Base-by-base conservation (phyloP, 1,140 invertebrate genomes). In the Drosophila burlai region DNA sequence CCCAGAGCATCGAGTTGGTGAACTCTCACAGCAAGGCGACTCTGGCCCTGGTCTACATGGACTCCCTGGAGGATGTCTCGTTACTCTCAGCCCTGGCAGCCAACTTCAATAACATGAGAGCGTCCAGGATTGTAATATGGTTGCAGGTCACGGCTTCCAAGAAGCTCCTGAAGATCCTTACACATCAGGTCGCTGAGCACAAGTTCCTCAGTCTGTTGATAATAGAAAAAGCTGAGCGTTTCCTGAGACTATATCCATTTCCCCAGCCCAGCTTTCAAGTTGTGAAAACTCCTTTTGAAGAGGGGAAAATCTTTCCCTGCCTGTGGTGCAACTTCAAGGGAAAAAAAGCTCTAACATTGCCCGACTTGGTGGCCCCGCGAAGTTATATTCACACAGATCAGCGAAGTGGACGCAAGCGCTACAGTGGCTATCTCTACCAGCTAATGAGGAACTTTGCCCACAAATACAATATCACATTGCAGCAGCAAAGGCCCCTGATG, bases 71-170 rank as follows among this genome's bases (percentile, higher is more conserved):
- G n/a, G 84, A 83, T 49, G 10, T n/a, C 7, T 10, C 24, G 1
- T 2, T 84, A 21, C 21, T 81, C 2, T 8, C 24, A 5, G 49
- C 47, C 13, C 26, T 87, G 55, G 68, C 84, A 3, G 24, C 15
- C 0, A 40, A 49, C 3, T 52, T 81, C 1, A 62, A 83, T 45
- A 46, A 76, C 3, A 73, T 87, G 46, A 57, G 77, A 5, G 59
- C 72, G n/a, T 50, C 34, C 0, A 49, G 83, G 13, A 75, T 89
- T 21, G 24, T 84, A 4, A 16, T 87, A 1, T 83, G 54, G 50
- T 9, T 87, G n/a, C 43, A n/a, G 4, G 5, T 8, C 21, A 40
- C 2, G 2, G 16, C 26, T 3, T 26, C 24, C 0, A 2, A 15
- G 10, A 3, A 45, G 16, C 29, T 52, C 5, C 47, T 81, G 0